These are phyloP conservation scores for Elysia chlorotica DNA, from an alignment of 1,140 invertebrate genomes.

Conservation along the genomic window DNA sequence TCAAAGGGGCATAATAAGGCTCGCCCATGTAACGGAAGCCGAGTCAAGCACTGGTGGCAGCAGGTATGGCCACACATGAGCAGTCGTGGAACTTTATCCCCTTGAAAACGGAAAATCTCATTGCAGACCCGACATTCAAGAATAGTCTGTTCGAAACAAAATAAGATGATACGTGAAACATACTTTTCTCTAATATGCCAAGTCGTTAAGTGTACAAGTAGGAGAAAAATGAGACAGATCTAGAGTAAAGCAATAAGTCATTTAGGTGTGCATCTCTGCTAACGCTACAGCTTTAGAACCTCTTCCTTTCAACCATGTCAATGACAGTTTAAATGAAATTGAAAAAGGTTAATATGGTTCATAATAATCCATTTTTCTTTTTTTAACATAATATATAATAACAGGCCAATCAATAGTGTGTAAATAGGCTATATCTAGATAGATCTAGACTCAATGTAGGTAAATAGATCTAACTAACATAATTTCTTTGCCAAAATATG, in stretches of 20 bases:
- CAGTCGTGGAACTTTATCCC: conserved; percentile 69
- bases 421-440: neutral
- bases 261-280: neutral
- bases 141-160: conserved; percentile 44
- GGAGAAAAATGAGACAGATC: neutral
- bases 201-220: neutral
- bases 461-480: neutral
- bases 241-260: neutral
- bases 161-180: neutral
- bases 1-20: conserved; percentile 70
- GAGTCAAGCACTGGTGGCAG: conserved; percentile 69
- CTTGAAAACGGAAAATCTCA: conserved; percentile 69
- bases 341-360: no score
- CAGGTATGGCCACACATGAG: conserved; percentile 71
- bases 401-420: neutral
- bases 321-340: neutral
- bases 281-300: no score
- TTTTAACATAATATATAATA: no score
- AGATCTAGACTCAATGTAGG: neutral
- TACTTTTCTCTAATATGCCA: neutral
- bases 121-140: conserved; percentile 71
- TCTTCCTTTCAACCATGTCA: neutral
- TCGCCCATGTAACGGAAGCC: conserved; percentile 63
- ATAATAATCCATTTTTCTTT: no score
- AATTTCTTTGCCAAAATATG: neutral